Conservation (phyloP, 2,113 vertebrate genomes). For the Xiphophorus maculatus region DNA sequence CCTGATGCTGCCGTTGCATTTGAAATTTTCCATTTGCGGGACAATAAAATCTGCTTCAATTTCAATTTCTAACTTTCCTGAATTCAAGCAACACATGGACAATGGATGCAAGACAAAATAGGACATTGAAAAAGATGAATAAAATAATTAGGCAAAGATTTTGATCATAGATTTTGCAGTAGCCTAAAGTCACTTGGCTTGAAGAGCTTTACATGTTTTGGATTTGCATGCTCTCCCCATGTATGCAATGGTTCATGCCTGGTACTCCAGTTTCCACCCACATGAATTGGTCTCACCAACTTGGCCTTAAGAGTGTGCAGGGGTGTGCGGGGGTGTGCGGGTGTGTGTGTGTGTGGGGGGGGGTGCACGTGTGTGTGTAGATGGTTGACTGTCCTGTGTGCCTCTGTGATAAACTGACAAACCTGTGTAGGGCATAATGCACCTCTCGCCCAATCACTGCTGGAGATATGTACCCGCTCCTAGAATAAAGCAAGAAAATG, state of each 20-base stretch:
- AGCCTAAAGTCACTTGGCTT: background rate
- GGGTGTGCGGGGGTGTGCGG: too few relatives aligned
- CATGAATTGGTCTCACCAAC: background rate
- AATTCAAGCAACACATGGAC: background rate
- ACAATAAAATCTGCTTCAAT: too few relatives aligned
- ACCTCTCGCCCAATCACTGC: too few relatives aligned
- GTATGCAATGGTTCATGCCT: background rate
- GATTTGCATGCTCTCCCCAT: background rate
- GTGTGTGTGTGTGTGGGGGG: too few relatives aligned
- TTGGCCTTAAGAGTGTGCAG: too few relatives aligned
- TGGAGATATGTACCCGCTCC: background rate
- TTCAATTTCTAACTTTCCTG: too few relatives aligned
- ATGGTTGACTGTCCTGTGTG: too few relatives aligned
- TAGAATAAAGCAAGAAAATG: constrained; percentile 25
- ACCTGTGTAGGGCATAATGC: too few relatives aligned
- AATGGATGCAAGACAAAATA: background rate
- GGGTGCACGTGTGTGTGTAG: too few relatives aligned
- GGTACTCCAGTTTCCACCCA: background rate
- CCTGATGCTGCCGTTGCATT: too few relatives aligned
- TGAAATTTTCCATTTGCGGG: too few relatives aligned
- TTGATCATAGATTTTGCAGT: background rate
- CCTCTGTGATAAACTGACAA: too few relatives aligned
- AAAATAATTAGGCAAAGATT: background rate
- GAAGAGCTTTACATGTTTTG: background rate
- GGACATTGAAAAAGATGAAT: background rate